These are phyloP conservation scores for Phrynocephalus forsythii DNA, from an alignment of 2,797 vertebrate genomes.

Conservation along the genomic window DNA sequence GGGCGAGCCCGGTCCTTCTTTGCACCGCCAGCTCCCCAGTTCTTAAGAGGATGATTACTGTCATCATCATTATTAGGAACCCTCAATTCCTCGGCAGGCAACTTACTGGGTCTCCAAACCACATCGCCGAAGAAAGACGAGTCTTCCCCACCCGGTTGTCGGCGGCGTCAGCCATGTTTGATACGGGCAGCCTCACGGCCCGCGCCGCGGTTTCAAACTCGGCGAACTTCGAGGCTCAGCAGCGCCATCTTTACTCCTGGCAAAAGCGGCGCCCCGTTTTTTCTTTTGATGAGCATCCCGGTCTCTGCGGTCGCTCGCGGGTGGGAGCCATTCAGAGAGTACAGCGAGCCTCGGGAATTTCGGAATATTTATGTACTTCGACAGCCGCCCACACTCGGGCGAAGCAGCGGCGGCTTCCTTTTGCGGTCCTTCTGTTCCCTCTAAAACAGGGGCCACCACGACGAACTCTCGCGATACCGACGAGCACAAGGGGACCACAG, in stretches of 20 bases:
- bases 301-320: background rate
- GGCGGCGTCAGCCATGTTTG: rapidly evolving
- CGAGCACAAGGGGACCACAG: rapidly evolving
- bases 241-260: constrained; percentile 1
- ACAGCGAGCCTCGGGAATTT: too few species aligned
- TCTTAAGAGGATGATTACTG: too few species aligned
- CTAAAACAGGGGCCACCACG: too few species aligned
- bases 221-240: rapidly evolving
- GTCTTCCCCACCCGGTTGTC: rapidly evolving
- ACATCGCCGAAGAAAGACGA: background rate
- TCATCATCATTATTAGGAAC: too few species aligned
- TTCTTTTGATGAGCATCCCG: too few species aligned
- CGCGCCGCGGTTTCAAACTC: rapidly evolving
- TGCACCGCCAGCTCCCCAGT: too few species aligned
- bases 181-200: background rate
- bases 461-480: background rate
- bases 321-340: background rate
- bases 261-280: background rate
- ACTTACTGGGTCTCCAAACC: constrained; percentile 43
- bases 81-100: background rate
- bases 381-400: background rate
- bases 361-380: too few species aligned
- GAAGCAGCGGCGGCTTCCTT: background rate
- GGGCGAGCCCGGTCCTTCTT: background rate
- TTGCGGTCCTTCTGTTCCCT: too few species aligned